Evolutionary conservation across 2,113 vertebrate species (phyloP).

Genomic region (Mohoua ochrocephala): DNA sequence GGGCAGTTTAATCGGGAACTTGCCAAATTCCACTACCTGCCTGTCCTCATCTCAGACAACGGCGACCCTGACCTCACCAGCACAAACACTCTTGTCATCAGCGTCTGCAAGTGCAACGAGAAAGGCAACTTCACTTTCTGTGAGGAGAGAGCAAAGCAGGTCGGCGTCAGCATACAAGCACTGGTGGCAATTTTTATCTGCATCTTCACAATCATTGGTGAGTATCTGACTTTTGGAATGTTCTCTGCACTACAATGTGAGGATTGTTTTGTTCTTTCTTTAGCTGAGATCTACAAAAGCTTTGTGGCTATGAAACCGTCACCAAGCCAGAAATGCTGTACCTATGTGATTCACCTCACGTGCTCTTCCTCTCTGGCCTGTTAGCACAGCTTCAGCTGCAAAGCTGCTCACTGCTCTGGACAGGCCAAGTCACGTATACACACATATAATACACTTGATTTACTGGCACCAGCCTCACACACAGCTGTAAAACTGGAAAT

Average conservation of each 20-base stretch:
- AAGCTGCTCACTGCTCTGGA: not conserved
- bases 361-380: not conserved
- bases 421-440: not conserved
- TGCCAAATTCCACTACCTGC: conserved; percentile 77
- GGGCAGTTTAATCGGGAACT: conserved; percentile 84
- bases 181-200: conserved; percentile 82
- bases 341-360: not conserved
- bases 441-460: not conserved
- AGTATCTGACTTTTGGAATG: not conserved
- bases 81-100: conserved; percentile 74
- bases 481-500: not conserved
- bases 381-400: not conserved
- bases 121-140: conserved; percentile 76
- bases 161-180: conserved; percentile 81
- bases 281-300: not conserved
- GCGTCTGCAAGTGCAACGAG: conserved; percentile 81
- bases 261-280: not conserved
- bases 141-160: conserved; percentile 60
- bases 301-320: not conserved
- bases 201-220: conserved; percentile 87
- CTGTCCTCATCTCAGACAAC: conserved; percentile 83
- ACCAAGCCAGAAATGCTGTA: not conserved
- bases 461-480: not conserved
- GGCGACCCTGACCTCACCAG: conserved; percentile 77
- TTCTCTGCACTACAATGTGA: not conserved